Evolutionary conservation across 2,888 invertebrate species (phyloP).

Genomic region (Sycophila texana): DNA sequence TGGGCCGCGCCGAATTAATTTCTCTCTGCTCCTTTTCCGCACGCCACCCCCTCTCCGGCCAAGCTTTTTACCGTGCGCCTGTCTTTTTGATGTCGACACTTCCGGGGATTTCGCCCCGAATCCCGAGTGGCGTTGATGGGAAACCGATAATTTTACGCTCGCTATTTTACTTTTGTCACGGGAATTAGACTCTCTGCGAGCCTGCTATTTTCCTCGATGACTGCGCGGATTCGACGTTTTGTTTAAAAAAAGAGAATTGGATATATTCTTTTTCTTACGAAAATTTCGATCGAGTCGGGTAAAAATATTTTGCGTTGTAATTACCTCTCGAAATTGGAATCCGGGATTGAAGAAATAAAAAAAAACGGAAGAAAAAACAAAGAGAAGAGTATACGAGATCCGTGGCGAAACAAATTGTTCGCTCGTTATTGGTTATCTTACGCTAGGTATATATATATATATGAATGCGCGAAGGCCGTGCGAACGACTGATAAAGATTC

Average conservation of each 20-base stretch:
- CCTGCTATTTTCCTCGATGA: neutral
- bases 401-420: slow-evolving; percentile 5
- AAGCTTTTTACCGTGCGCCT: neutral
- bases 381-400: neutral
- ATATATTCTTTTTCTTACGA: no score
- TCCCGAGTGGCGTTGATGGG: slow-evolving; percentile 25
- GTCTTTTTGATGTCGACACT: slow-evolving; percentile 17
- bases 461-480: neutral
- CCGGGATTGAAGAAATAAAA: neutral
- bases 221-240: neutral
- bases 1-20: slow-evolving; percentile 24
- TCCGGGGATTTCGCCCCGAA: slow-evolving; percentile 21
- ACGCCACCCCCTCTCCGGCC: no score
- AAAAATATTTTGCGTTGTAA: no score
- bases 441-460: neutral
- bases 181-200: neutral
- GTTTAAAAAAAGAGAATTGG: no score
- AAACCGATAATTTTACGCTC: slow-evolving; percentile 26
- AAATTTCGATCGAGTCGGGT: no score
- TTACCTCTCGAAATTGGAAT: no score
- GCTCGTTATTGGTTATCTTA: neutral
- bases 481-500: slow-evolving; percentile 18
- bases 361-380: neutral
- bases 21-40: slow-evolving; percentile 8
- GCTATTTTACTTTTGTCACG: slow-evolving; percentile 19